Evolutionary conservation across 37 sponge, comb jelly and placozoan species (phyloP), one percentile per base, ranked within the genome.

Genomic region (Bolinopsis microptera): DNA sequence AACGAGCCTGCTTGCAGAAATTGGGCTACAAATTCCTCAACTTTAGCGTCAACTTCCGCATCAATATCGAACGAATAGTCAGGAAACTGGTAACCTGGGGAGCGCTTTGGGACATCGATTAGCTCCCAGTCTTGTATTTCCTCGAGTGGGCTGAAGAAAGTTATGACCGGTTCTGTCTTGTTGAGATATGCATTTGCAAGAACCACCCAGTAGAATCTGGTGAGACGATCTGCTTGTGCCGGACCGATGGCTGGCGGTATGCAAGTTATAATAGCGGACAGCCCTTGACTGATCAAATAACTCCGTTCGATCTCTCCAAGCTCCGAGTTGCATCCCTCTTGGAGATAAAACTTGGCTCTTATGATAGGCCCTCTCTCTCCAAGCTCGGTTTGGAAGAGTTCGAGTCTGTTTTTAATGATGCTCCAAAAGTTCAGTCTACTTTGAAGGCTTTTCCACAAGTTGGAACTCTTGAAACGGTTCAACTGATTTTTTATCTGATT

Each of bases 401-500:
- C 90, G 36, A 86, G 39, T n/a, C 90, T 13, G 30, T 27, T 86
- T 2, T 28, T 30, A 38, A 86, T 34, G n/a, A 86, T 41, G 61
- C 61, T 86, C 90, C 90, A 86, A 34, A 86, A 86, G 25, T 40
- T 39, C n/a, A 86, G 41, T 26, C 90, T 28, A 41, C 30, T n/a
- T 38, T 86, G 61, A 35, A 33, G 61, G 48, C 36, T 41, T 40
- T 86, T 39, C 90, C 61, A 86, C 24, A 86, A 48, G 31, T 86
- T 41, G 13, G 90, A 86, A 22, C 23, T 40, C 39, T 86, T 86
- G 90, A 86, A 86, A 38, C 90, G 90, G 39, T 39, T 41, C n/a
- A 86, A 30, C 28, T 86, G 90, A 40, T 86, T 86, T 38, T 86
- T 86, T 26, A 86, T 41, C 90, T 86, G 90, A 26, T 41, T 86